Base-by-base conservation (phyloP, 2,888 invertebrate species). In the Chesias legatella region DNA sequence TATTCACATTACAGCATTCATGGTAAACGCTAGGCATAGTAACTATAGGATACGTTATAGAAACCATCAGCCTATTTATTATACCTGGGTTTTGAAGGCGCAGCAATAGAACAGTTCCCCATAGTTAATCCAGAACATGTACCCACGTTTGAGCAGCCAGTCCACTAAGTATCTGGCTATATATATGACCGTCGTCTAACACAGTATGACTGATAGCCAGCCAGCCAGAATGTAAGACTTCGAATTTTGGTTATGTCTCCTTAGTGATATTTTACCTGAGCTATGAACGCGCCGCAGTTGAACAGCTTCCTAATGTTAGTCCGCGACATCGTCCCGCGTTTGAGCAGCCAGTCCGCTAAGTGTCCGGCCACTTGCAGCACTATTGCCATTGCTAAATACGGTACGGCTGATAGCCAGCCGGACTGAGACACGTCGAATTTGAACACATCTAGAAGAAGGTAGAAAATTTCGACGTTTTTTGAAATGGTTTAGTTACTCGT, bases 381-480 rank as follows among this genome's bases (percentile, higher is more conserved):
- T 20, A 95, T 85, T 0, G 95, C 94, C 96, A 98, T 97, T 0
- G 94, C 93, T 9, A 97, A 76, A 71, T 98, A 98, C 0, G 98
- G 98, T 27, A 97, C 84, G 0, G 96, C 96, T 0, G 97, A 93
- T 35, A 96, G 73, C 66, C 94, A 92, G 1, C 97, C 97, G 5
- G 96, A 94, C 68, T 95, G 91, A 6, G 93, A 91, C 33, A 95
- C 84, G 62, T 94, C 90, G 71, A 93, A 94, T 53, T 92, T 84
- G 51, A 93, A 88, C 0, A 93, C 92, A 60, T 95, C 95, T 95
- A 74, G 7, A 84, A 79, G 13, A 17, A n/a, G n/a, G n/a, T n/a
- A n/a, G n/a, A n/a, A n/a, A n/a, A n/a, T n/a, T n/a, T n/a, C n/a
- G n/a, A n/a, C n/a, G n/a, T n/a, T n/a, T n/a, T n/a, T n/a, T n/a